Conservation (phyloP, 2,888 invertebrate genomes). For the Aphodius granarius region DNA sequence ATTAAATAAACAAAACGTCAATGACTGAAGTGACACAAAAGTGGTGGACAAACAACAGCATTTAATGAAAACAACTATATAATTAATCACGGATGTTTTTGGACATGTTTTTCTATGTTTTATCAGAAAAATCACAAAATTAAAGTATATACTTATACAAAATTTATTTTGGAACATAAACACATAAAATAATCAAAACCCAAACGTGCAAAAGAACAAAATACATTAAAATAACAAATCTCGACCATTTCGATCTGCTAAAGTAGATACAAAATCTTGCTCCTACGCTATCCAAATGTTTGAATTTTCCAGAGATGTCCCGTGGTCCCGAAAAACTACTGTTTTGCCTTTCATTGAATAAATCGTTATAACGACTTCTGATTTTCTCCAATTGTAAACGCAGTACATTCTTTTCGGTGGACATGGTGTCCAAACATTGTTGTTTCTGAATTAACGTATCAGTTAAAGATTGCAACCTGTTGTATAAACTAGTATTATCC, state of each 20-base stretch:
- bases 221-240: not conserved
- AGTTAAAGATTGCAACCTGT: not conserved
- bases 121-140: no score
- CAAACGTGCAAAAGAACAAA: not conserved
- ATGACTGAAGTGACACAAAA: no score
- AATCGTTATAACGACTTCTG: not conserved
- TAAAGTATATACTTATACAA: not conserved
- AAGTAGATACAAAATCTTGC: not conserved
- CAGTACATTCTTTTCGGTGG: constrained; percentile 3
- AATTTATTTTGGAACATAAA: constrained; percentile 6
- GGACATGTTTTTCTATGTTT: no score
- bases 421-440: not conserved
- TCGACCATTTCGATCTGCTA: not conserved
- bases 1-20: no score
- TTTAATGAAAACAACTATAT: no score
- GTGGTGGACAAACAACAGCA: no score
- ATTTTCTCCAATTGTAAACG: constrained; percentile 1
- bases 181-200: constrained; percentile 5
- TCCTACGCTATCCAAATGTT: not conserved
- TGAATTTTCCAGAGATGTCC: not conserved
- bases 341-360: not conserved
- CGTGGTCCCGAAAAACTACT: not conserved
- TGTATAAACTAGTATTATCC: not conserved
- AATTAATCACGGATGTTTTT: no score
- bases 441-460: constrained; percentile 4